A percentile compares a stretch with the other conserved stretches of the same genome.
phyloP scores from a whole-genome alignment of 2,888 invertebrate genomes.

The Pinctada fucata region DNA sequence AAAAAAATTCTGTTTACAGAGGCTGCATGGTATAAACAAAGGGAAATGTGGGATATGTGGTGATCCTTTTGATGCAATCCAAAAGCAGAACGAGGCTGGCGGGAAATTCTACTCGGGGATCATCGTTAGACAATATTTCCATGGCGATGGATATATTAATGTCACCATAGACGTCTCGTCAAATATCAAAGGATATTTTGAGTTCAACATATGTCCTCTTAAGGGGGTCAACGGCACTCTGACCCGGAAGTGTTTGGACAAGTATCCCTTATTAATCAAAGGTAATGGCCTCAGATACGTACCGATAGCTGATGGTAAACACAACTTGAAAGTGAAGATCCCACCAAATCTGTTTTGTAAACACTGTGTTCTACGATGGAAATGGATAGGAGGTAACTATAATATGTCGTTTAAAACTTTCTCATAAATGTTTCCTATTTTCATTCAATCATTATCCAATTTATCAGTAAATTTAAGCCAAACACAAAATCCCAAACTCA shows the following conservation, averaged over 20 bases:
- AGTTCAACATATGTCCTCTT: constrained; percentile 69
- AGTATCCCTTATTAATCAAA: constrained; percentile 39
- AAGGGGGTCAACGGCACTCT: constrained; percentile 51
- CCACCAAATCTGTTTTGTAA: constrained; percentile 45
- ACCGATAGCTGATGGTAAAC: constrained; percentile 34
- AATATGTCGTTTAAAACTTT: too few relatives aligned
- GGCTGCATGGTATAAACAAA: constrained; percentile 32
- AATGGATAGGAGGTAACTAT: constrained; percentile 51
- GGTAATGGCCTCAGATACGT: constrained; percentile 43
- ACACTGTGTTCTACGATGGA: constrained; percentile 55
- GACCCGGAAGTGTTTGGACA: constrained; percentile 64
- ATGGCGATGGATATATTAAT: constrained; percentile 59
- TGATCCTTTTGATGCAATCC: constrained; percentile 82
- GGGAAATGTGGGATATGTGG: constrained; percentile 94
- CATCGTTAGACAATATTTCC: constrained; percentile 58
- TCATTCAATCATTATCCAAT: too few relatives aligned
- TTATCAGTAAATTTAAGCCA: too few relatives aligned
- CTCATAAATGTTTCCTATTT: too few relatives aligned
- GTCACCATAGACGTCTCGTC: constrained; percentile 63
- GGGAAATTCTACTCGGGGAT: constrained; percentile 65
- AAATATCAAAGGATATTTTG: constrained; percentile 68
- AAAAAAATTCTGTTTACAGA: constrained; percentile 20
- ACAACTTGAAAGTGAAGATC: constrained; percentile 40
- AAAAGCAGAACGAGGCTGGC: constrained; percentile 65
- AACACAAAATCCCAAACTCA: too few relatives aligned